These are phyloP conservation scores for Melanostoma scalare DNA, from an alignment of 2,888 invertebrate genomes.

Conservation along the genomic window DNA sequence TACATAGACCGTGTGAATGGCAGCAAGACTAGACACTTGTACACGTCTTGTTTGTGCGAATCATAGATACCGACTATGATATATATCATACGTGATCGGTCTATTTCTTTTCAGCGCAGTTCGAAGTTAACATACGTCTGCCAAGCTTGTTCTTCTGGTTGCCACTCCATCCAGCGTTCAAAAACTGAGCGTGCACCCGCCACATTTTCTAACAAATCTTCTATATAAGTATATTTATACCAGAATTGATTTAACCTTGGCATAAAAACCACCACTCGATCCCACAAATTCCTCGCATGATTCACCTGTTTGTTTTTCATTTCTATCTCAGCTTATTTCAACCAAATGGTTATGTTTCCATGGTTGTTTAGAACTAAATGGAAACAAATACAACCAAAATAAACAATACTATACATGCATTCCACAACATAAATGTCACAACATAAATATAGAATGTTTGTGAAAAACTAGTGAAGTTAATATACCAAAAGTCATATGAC, in stretches of 20 bases:
- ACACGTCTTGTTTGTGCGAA: too few species aligned
- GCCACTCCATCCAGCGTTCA: constrained; percentile 99
- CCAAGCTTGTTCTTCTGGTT: constrained; percentile 99
- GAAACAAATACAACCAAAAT: too few species aligned
- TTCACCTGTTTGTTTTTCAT: constrained; percentile 98
- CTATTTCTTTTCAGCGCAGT: constrained; percentile 96
- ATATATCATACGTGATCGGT: constrained; percentile 96
- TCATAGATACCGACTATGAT: too few species aligned
- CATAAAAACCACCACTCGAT: constrained; percentile 97
- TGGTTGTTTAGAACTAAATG: too few species aligned
- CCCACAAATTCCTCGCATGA: constrained; percentile 99
- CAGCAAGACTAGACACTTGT: too few species aligned
- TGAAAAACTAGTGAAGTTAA: too few species aligned
- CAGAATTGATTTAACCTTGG: constrained; percentile 99
- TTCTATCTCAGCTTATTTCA: constrained; percentile 99
- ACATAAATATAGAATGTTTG: too few species aligned
- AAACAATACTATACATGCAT: too few species aligned
- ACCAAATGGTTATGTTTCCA: constrained; percentile 97
- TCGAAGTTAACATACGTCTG: constrained; percentile 99
- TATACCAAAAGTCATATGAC: too few species aligned
- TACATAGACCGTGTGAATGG: too few species aligned
- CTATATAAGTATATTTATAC: constrained; percentile 99
- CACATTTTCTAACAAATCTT: constrained; percentile 98
- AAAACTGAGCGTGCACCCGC: constrained; percentile 95
- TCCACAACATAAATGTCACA: too few species aligned